A percentile compares a stretch with the other conserved stretches of the same genome.
Evolutionary conservation across 2,888 invertebrate genomes (phyloP).

Genomic region (Chouioia cunea): DNA sequence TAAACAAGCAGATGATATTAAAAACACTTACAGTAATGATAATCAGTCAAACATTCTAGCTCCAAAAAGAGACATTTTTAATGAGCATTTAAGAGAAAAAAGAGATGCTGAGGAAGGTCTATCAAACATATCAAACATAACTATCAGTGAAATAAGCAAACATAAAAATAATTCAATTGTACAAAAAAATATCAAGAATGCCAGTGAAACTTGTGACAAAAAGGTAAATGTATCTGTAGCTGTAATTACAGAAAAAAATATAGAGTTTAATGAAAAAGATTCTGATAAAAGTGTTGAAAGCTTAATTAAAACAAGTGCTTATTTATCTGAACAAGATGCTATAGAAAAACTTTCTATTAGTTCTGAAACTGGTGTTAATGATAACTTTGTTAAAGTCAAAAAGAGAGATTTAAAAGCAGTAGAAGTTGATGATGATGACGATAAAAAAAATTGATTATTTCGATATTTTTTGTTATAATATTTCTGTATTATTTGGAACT

Average conservation of each 20-base stretch:
- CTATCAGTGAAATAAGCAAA: not conserved
- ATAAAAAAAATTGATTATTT: slow-evolving; percentile 45
- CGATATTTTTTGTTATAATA: slow-evolving; percentile 22
- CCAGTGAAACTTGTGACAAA: slow-evolving; percentile 29
- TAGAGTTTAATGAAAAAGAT: slow-evolving; percentile 1
- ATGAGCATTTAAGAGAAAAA: slow-evolving; percentile 59
- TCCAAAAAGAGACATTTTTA: slow-evolving; percentile 57
- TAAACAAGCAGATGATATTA: slow-evolving; percentile 44
- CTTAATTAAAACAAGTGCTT: slow-evolving; percentile 56
- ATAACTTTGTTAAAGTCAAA: slow-evolving; percentile 54
- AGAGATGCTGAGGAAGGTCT: slow-evolving; percentile 44
- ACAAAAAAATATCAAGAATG: slow-evolving; percentile 2
- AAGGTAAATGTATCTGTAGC: slow-evolving; percentile 25
- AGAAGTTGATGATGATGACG: slow-evolving; percentile 45
- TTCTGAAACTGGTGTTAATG: slow-evolving; percentile 44
- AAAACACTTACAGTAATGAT: slow-evolving; percentile 34
- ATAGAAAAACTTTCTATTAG: slow-evolving; percentile 52
- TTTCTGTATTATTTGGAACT: not conserved
- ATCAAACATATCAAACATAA: not conserved
- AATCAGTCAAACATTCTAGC: slow-evolving; percentile 46
- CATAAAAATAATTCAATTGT: slow-evolving; percentile 3
- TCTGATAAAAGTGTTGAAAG: slow-evolving; percentile 21
- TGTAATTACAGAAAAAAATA: not conserved
- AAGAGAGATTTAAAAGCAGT: slow-evolving; percentile 48
- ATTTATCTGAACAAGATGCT: slow-evolving; percentile 57